These are phyloP conservation scores for Cyanistes caeruleus DNA, from an alignment of 2,113 vertebrate species.

Conservation along the genomic window DNA sequence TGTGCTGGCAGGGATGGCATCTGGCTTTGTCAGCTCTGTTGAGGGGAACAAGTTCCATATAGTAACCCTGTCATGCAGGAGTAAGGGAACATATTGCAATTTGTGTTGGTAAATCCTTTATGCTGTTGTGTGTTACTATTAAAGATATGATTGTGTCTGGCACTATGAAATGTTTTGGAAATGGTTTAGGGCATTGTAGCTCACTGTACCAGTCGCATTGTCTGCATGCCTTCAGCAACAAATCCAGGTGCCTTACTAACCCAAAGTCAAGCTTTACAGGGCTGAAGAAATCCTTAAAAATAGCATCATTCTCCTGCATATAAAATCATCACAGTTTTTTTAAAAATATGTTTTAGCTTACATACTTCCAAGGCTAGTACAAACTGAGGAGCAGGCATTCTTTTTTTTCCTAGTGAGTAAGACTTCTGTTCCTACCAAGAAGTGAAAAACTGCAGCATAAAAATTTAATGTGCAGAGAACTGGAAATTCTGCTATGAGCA, in stretches of 20 bases:
- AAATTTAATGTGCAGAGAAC: not conserved
- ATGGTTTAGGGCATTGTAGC: not conserved
- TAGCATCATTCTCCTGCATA: not conserved
- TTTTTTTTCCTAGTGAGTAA: not conserved
- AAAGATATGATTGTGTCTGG: conserved; percentile 31
- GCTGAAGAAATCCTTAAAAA: not conserved
- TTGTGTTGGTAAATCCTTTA: not conserved
- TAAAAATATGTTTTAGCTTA: not conserved
- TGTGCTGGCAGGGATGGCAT: not conserved
- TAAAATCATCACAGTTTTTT: not conserved
- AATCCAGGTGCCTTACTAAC: not conserved
- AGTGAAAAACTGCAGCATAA: not conserved
- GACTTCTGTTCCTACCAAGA: not conserved
- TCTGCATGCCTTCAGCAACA: not conserved
- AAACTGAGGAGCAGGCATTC: not conserved
- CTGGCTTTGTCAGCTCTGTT: conserved; percentile 25
- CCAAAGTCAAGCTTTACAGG: not conserved
- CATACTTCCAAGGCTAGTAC: not conserved
- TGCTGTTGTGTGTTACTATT: not conserved
- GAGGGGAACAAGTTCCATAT: not conserved
- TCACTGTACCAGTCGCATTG: not conserved
- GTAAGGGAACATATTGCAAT: conserved; percentile 13
- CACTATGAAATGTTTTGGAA: not conserved
- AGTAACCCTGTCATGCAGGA: conserved; percentile 25
- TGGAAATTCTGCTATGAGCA: not conserved